Evolutionary conservation across 2,113 vertebrate species (phyloP), one percentile per base, ranked within the genome.

Genomic region (Cyrtonyx montezumae): DNA sequence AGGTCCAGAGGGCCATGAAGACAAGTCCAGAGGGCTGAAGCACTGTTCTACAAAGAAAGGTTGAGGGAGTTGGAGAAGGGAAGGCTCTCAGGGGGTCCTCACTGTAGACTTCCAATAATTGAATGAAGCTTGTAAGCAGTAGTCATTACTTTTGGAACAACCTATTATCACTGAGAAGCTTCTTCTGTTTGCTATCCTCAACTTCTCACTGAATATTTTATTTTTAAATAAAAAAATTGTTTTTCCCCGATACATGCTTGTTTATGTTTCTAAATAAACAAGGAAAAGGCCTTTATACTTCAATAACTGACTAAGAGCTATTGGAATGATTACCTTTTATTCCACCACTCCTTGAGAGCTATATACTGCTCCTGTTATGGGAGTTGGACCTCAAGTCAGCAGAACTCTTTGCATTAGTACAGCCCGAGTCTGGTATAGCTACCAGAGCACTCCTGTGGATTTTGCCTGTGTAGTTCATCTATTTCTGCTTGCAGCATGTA

Each of bases 401-500:
- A 78, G 51, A 75, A 37, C 13, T 71, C 6, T 8, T n/a, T 37
- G 11, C 71, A 34, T 22, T 36, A 51, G 48, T 17, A 30, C 21
- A 74, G 42, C 11, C 59, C 21, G 10, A 20, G 25, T 17, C 49
- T 74, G 40, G 36, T 45, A 58, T 8, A 46, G 63, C 28, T 73
- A n/a, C 30, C 12, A 53, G 32, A 66, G 25, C 25, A 11, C 32
- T 22, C 14, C 34, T 43, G 23, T 42, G 36, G 53, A 62, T 32
- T 19, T 53, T 30, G 43, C 32, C 51, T 49, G 6, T 76, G 40
- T 66, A 71, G 79, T n/a, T 13, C 75, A 71, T 46, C 12, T 66
- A 16, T 62, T 14, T 21, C 17, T 0, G 0, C 59, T 42, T 71
- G 42, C 55, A 23, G 11, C 20, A 7, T 8, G 3, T 65, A 36